Evolutionary conservation across 1,140 invertebrate genomes (phyloP).

Genomic region (Eumeta japonica): DNA sequence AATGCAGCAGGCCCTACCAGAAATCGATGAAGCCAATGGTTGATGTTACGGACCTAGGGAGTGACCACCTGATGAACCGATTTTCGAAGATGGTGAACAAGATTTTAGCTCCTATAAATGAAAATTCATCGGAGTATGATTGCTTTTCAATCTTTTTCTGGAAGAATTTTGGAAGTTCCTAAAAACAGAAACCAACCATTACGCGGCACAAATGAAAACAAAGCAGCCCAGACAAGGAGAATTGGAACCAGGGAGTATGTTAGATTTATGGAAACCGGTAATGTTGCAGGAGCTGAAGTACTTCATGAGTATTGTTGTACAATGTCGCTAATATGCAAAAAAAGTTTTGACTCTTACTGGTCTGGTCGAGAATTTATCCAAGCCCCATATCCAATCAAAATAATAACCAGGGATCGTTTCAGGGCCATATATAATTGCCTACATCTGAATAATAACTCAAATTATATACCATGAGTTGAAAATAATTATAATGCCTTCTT

Average conservation of each 20-base stretch:
- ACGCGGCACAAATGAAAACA: conserved; percentile 12
- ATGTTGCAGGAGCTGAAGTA: too few species aligned
- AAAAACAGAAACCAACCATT: conserved; percentile 12
- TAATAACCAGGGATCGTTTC: conserved; percentile 7
- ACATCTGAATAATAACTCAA: conserved; percentile 11
- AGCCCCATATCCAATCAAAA: conserved; percentile 8
- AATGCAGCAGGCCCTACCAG: too few species aligned
- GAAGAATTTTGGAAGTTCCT: conserved; percentile 8
- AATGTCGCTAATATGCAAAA: conserved; percentile 12
- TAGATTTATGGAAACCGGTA: too few species aligned
- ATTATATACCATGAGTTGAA: conserved; percentile 10
- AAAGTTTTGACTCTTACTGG: conserved; percentile 15
- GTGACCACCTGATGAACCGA: background rate
- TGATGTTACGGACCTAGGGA: background rate
- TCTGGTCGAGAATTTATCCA: conserved; percentile 11
- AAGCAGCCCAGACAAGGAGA: conserved; percentile 7
- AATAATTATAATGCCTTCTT: conserved; percentile 9
- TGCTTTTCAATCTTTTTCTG: conserved; percentile 15
- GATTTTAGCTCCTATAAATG: conserved; percentile 5
- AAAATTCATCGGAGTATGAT: conserved; percentile 11
- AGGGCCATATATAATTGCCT: conserved; percentile 10
- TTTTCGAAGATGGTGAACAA: background rate
- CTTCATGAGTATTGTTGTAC: too few species aligned
- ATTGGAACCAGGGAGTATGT: too few species aligned
- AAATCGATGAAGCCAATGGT: too few species aligned